Conservation (phyloP, 2,113 vertebrate species). For the Carettochelys insculpta region DNA sequence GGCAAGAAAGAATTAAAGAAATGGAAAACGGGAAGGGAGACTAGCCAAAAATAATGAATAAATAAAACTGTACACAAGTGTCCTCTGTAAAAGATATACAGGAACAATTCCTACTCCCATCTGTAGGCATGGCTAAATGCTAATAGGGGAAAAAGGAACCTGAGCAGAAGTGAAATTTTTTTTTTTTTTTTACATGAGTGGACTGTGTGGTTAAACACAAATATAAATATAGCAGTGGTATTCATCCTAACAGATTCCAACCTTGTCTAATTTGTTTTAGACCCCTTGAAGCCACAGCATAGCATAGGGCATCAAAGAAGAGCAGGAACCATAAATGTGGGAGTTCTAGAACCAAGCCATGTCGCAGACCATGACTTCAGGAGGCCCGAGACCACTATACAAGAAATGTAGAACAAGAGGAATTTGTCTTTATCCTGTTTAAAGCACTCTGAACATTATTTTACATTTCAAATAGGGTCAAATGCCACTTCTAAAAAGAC, state of each 20-base stretch:
- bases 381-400: background rate
- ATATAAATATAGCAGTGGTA: background rate
- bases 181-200: background rate
- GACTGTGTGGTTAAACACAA: background rate
- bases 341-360: background rate
- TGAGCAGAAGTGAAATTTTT: background rate
- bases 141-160: background rate
- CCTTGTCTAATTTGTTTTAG: background rate
- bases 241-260: background rate
- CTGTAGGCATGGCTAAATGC: background rate
- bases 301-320: background rate
- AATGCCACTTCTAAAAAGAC: background rate
- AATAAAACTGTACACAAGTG: background rate
- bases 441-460: background rate
- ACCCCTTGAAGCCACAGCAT: background rate
- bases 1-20: background rate
- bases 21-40: background rate
- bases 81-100: background rate
- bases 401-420: no score
- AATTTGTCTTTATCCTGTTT: no score
- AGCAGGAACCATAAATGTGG: constrained; percentile 19
- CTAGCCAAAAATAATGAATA: background rate
- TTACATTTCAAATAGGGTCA: background rate
- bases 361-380: background rate
- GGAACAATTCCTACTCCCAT: background rate